Evolutionary conservation across 2,888 invertebrate genomes (phyloP).

Genomic region (Agonopterix heracliana): DNA sequence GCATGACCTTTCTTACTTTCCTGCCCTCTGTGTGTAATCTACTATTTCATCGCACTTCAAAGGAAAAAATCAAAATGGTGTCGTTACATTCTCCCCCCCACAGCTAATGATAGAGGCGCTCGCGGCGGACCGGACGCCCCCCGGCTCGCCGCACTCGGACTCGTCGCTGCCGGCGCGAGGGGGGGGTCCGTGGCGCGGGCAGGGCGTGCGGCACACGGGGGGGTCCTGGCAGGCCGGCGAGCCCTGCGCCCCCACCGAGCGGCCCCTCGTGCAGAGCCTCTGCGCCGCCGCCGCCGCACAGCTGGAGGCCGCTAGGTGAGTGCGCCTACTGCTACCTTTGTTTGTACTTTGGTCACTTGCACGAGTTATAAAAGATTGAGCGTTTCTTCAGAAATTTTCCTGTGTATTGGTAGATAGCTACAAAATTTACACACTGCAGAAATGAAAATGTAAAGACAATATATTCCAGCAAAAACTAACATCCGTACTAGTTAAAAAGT

Average conservation of each 20-base stretch:
- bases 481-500: too few relatives aligned
- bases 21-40: too few relatives aligned
- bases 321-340: neutral
- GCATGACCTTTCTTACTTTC: too few relatives aligned
- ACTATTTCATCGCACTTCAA: too few relatives aligned
- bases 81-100: neutral
- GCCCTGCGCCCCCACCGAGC: conserved; percentile 27
- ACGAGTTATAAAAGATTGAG: too few relatives aligned
- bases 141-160: conserved; percentile 15
- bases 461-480: too few relatives aligned
- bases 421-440: too few relatives aligned
- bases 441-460: too few relatives aligned
- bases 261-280: conserved; percentile 24
- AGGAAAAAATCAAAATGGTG: too few relatives aligned
- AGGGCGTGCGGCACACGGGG: conserved; percentile 61
- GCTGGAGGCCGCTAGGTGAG: conserved; percentile 30
- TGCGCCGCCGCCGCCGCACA: conserved; percentile 22
- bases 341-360: neutral
- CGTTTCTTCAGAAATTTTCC: too few relatives aligned
- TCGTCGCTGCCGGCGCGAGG: conserved; percentile 25
- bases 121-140: conserved; percentile 41
- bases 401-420: too few relatives aligned
- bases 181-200: conserved; percentile 42
- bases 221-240: conserved; percentile 59
- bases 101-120: conserved; percentile 39